Evolutionary conservation across 1,140 invertebrate species (phyloP).

Genomic region (Ips nitidus): DNA sequence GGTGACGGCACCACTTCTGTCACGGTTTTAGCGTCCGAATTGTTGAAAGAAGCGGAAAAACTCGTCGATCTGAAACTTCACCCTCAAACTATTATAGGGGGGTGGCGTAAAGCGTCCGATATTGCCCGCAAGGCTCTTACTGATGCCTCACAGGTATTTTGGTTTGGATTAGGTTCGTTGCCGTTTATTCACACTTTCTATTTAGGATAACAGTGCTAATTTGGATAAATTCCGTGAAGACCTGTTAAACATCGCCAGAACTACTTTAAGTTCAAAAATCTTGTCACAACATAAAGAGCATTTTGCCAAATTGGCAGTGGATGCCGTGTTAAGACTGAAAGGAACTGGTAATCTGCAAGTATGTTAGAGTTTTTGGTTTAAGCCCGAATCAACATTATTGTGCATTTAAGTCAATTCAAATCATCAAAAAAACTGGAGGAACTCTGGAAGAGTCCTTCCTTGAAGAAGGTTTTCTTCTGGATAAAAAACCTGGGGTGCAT

Average conservation of each 20-base stretch:
- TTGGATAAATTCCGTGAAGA: constrained; percentile 81
- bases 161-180: no score
- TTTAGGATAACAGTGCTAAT: constrained; percentile 78
- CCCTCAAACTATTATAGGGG: constrained; percentile 96
- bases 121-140: constrained; percentile 82
- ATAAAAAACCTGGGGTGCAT: constrained; percentile 92
- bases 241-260: constrained; percentile 95
- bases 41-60: constrained; percentile 94
- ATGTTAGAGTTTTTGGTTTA: constrained; percentile 1
- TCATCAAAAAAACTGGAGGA: constrained; percentile 68
- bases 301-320: constrained; percentile 93
- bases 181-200: background rate
- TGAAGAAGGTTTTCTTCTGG: constrained; percentile 96
- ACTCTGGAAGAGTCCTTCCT: constrained; percentile 93
- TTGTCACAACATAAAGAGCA: constrained; percentile 96
- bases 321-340: constrained; percentile 93
- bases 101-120: constrained; percentile 86
- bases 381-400: background rate
- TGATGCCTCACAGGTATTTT: constrained; percentile 59
- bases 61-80: constrained; percentile 94
- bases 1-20: constrained; percentile 99
- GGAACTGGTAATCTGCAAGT: constrained; percentile 83
- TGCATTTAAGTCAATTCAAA: constrained; percentile 27
- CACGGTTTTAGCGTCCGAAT: constrained; percentile 93
- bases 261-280: constrained; percentile 98